These are phyloP conservation scores for Apomyelois bistriatella DNA, from an alignment of 2,888 invertebrate species.

Conservation along the genomic window DNA sequence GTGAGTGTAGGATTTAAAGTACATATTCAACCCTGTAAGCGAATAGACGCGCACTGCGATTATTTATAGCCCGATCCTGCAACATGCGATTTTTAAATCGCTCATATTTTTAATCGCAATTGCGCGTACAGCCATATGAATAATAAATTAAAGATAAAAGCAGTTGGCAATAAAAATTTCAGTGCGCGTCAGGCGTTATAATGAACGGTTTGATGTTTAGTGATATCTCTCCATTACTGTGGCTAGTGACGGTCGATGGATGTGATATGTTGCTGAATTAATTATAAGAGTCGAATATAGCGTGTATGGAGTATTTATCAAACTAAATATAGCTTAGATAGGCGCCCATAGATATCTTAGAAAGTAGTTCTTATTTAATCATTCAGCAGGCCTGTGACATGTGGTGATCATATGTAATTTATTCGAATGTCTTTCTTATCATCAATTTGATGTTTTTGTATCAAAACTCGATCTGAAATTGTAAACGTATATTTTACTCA, in stretches of 20 bases:
- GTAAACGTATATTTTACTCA: conserved; percentile 23
- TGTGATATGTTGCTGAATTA: conserved; percentile 74
- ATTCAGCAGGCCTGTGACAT: conserved; percentile 47
- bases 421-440: conserved; percentile 40
- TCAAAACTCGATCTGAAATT: conserved; percentile 43
- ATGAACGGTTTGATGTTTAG: conserved; percentile 31
- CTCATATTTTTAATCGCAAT: not conserved
- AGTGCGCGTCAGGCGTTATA: conserved; percentile 16
- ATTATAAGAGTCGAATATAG: conserved; percentile 57
- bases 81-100: not conserved
- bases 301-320: conserved; percentile 73
- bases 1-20: conserved; percentile 35
- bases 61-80: not conserved
- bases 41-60: not conserved
- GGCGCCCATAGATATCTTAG: conserved; percentile 62
- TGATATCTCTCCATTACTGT: conserved; percentile 43
- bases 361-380: conserved; percentile 58
- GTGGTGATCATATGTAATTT: conserved; percentile 44
- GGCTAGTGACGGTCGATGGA: conserved; percentile 67
- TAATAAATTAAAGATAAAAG: too few species aligned
- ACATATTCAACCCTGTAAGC: conserved; percentile 31
- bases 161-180: too few species aligned
- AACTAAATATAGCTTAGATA: conserved; percentile 66
- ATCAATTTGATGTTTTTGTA: conserved; percentile 29
- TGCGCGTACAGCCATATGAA: not conserved